Base-by-base conservation (phyloP, 1,140 invertebrate genomes). In the Zophobas morio region DNA sequence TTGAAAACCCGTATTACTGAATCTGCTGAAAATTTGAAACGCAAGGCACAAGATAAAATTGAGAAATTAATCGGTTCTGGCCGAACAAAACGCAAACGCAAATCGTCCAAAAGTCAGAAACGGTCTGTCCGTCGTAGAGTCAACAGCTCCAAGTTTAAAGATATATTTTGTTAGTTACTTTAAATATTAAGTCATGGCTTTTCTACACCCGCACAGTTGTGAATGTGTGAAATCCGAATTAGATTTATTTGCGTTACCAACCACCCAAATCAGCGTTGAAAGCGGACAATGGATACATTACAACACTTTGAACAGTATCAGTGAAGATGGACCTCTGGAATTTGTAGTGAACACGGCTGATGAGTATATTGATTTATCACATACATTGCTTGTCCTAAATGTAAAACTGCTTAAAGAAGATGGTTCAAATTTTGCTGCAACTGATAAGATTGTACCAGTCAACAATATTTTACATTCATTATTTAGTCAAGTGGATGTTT, bases 191-290 rank as follows among this genome's bases (percentile, higher is more conserved):
- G 20, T 20, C n/a, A 51, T 51, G 49, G n/a, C 49, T 1, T 51
- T 51, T 76, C 8, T 82, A 34, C 79, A 79, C 60, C 40, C 66
- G 6, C 49, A 70, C 46, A 73, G 79, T 40, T 84, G 79, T 20
- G 20, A 20, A 20, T 20, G 20, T 20, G 20, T 20, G 20, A 20
- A 20, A 20, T 20, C 20, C 20, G 84, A 88, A 80, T 76, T 88
- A 33, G 86, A 88, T 80, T 77, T 88, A 32, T 89, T 88, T 81
- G 75, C 20, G 20, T 20, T 20, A 20, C 20, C 20, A 20, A 20
- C 20, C 20, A 20, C 20, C 20, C 20, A 20, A 82, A 36, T 70
- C 88, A 46, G 84, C 86, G 36, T 82, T 20, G 20, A 20, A 20
- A 20, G 20, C 20, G 20, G 20, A 20, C 20, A 20, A 20, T 20